Evolutionary conservation across 1,140 invertebrate species (phyloP), one percentile per base, ranked within the genome.

Genomic region (Drosophila ficusphila): DNA sequence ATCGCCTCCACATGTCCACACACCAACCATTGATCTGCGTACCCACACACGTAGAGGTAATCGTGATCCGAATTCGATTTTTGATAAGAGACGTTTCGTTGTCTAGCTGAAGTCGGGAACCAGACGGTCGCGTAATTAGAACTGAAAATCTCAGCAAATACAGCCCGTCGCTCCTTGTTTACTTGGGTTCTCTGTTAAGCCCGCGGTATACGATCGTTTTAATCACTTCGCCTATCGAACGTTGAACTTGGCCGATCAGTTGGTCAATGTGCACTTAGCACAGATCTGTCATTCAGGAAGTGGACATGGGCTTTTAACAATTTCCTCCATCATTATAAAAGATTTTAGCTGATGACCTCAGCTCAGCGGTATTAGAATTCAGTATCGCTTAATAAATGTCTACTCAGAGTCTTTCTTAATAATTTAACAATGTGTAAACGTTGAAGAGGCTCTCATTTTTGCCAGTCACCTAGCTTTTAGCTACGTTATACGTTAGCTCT

Each of bases 211-310:
- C 36, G 36, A 39, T 6, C 7, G 5, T 14, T 61, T 47, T 61
- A 68, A 78, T 73, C 75, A 19, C 31, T 3, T 33, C 31, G 27
- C 33, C 46, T 65, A 83, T 83, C 79, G 79, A 83, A 16, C 79
- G 54, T 83, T 83, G 79, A 83, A 83, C 79, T 78, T 69, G 56
- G 16, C 49, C 52, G 47, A 34, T 61, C 19, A 25, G 11, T 12
- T 62, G 31, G n/a, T 33, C 14, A 29, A 4, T 8, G 41, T 54
- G 27, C 16, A 12, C 16, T 18, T 3, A 25, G n/a, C n/a, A n/a
- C n/a, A n/a, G 23, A 9, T 12, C 11, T 7, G 25, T 2, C 42
- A 27, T 27, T 16, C 3, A 16, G 12, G 12, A 27, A 14, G 7
- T 0, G 3, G 5, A 44, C 6, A n/a, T n/a, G n/a, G n/a, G n/a